Percentiles rank a stretch among this genome's conserved stretches.
Evolutionary conservation across 64 coral and sea anemone species (phyloP).

Genomic region (Catalaphyllia jardinei): DNA sequence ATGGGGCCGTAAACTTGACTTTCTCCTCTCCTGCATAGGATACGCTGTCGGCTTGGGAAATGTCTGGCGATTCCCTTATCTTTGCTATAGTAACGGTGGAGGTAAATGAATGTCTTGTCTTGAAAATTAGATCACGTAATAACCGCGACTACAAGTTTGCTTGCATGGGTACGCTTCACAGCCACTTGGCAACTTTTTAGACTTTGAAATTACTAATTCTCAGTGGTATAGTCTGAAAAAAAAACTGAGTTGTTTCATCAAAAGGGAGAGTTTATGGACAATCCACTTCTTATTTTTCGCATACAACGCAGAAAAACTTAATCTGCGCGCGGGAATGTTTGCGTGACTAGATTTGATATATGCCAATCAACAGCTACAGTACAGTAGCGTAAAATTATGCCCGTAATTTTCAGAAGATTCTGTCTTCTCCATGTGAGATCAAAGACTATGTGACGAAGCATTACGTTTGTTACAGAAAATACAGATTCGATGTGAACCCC

Average conservation of each 20-base stretch:
- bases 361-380: too few species aligned
- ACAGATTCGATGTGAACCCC: background rate
- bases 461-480: background rate
- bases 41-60: constrained; percentile 77
- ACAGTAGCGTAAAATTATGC: background rate
- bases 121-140: background rate
- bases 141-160: background rate
- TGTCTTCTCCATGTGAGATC: background rate
- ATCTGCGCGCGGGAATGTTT: background rate
- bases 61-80: constrained; percentile 79
- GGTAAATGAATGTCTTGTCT: constrained; percentile 36
- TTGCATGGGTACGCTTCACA: background rate
- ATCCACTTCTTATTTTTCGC: background rate
- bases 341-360: background rate
- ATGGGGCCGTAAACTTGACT: constrained; percentile 66
- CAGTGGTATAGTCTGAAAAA: background rate
- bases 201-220: background rate
- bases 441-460: background rate
- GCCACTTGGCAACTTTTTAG: background rate
- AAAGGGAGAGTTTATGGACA: background rate
- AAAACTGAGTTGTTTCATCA: background rate
- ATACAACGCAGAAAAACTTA: background rate
- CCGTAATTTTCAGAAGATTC: background rate
- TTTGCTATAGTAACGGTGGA: constrained; percentile 75
- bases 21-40: constrained; percentile 69